Percentiles rank a stretch among this genome's conserved stretches.
Evolutionary conservation across 2,113 vertebrate species (phyloP).

Genomic region (Arvicanthis niloticus): DNA sequence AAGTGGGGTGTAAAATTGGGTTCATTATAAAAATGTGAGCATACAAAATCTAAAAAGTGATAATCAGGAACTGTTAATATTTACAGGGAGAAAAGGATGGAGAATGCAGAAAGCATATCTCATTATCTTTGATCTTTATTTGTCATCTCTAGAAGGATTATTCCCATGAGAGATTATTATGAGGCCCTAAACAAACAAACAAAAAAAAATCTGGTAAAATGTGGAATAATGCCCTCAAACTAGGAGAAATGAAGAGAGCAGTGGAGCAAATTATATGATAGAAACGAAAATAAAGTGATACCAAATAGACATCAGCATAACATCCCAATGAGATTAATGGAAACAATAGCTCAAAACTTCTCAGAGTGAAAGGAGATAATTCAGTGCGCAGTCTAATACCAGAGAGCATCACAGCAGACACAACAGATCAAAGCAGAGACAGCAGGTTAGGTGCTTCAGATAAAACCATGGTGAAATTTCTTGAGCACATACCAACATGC

Average conservation of each 20-base stretch:
- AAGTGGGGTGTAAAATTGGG: neutral
- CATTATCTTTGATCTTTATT: neutral
- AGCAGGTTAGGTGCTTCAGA: neutral
- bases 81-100: neutral
- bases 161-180: neutral
- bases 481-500: slow-evolving; percentile 4
- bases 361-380: slow-evolving; percentile 3
- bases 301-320: slow-evolving; percentile 40
- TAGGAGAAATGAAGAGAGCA: neutral
- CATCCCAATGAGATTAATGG: neutral
- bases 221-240: neutral
- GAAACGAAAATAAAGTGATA: slow-evolving; percentile 53
- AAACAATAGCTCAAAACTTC: neutral
- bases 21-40: neutral
- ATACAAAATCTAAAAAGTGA: neutral
- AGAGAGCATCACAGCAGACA: neutral
- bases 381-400: slow-evolving; percentile 20
- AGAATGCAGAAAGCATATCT: neutral
- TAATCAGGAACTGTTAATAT: neutral
- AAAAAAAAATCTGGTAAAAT: neutral
- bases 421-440: neutral
- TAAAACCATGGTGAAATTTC: neutral
- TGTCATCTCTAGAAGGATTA: neutral
- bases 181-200: neutral
- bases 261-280: neutral